Conservation (phyloP, 2,797 vertebrate species). For the Nannoperca obscura region DNA sequence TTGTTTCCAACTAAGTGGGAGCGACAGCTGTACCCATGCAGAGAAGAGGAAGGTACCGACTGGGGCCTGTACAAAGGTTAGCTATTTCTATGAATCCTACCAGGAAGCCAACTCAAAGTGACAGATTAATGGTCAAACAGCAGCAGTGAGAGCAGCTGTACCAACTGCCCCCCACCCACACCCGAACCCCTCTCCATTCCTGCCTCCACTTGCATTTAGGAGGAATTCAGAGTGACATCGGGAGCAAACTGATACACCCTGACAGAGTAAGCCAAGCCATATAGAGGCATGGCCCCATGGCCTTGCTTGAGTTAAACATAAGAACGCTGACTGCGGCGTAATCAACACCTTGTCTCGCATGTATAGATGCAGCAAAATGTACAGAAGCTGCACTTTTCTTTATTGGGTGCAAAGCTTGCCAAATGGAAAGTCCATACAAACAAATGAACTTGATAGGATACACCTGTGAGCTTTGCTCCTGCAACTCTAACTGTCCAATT, state of each 20-base stretch:
- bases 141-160: constrained; percentile 56
- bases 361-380: constrained; percentile 30
- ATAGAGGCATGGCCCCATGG: constrained; percentile 69
- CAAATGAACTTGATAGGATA: background rate
- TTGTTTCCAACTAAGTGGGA: constrained; percentile 53
- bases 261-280: constrained; percentile 63
- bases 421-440: background rate
- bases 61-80: constrained; percentile 34
- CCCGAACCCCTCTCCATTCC: constrained; percentile 32
- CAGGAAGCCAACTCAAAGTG: constrained; percentile 62
- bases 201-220: constrained; percentile 36
- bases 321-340: constrained; percentile 81
- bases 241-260: constrained; percentile 76
- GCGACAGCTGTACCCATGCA: constrained; percentile 63
- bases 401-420: background rate
- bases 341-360: constrained; percentile 57
- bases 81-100: constrained; percentile 57
- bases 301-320: constrained; percentile 50
- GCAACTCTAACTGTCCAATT: background rate
- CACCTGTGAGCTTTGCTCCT: background rate
- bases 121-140: constrained; percentile 70
- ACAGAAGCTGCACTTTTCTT: constrained; percentile 27
- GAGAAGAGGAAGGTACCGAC: constrained; percentile 15
- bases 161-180: constrained; percentile 6
- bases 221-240: constrained; percentile 54